Conservation (phyloP, 1,140 invertebrate species). For the Anadara kagoshimensis region DNA sequence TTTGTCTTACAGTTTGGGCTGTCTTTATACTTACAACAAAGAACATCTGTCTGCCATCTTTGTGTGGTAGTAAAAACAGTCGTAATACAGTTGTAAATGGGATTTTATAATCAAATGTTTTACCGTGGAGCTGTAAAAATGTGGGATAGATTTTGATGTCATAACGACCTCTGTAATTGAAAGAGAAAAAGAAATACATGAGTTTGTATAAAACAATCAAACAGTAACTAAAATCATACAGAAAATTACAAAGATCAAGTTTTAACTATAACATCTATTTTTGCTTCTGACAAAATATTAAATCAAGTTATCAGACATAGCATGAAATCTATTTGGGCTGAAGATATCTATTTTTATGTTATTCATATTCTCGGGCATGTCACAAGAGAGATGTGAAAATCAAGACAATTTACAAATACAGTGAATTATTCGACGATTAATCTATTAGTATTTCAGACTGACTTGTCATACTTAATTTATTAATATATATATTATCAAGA, state of each 20-base stretch:
- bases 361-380: too few species aligned
- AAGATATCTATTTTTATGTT: too few species aligned
- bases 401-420: too few species aligned
- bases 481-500: too few species aligned
- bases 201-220: not conserved
- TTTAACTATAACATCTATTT: not conserved
- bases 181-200: slow-evolving; percentile 14
- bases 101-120: slow-evolving; percentile 99
- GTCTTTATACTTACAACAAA: slow-evolving; percentile 97
- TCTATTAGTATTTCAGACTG: too few species aligned
- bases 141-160: slow-evolving; percentile 99
- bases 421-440: too few species aligned
- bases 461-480: too few species aligned
- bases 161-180: slow-evolving; percentile 92
- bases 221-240: not conserved
- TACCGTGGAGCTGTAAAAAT: slow-evolving; percentile 99
- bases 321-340: too few species aligned
- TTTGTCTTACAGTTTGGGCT: too few species aligned
- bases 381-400: too few species aligned
- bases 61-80: slow-evolving; percentile 96
- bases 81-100: slow-evolving; percentile 96
- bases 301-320: too few species aligned
- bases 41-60: slow-evolving; percentile 98
- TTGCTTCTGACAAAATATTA: too few species aligned
- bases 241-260: slow-evolving; percentile 28